Conservation (phyloP, 2,113 vertebrate genomes). For the Perca fluviatilis region DNA sequence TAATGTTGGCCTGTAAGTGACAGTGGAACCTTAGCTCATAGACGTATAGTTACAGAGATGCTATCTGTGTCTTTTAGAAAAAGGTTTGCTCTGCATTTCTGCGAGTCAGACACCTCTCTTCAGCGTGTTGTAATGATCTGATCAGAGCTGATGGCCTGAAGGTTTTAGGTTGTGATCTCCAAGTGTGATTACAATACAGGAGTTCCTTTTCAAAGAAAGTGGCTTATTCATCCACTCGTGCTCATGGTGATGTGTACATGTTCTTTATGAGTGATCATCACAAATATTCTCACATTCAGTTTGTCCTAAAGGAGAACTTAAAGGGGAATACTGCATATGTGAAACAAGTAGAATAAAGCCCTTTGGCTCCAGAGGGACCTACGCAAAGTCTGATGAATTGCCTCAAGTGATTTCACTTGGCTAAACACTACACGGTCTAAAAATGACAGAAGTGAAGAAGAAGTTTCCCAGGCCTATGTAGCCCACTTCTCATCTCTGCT, state of each 20-base stretch:
- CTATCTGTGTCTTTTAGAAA: not conserved
- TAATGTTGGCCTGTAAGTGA: not conserved
- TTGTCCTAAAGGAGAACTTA: not conserved
- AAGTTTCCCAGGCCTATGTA: not conserved
- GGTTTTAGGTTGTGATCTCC: not conserved
- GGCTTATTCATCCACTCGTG: not conserved
- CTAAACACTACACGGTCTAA: not conserved
- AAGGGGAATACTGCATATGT: not conserved
- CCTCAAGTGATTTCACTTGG: slow-evolving; percentile 1
- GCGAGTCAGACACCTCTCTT: not conserved
- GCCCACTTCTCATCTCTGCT: not conserved
- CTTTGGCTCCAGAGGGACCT: not conserved
- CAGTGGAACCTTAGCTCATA: not conserved
- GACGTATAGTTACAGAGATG: not conserved
- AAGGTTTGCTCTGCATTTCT: no score
- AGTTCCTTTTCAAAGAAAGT: not conserved
- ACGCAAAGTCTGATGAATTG: not conserved
- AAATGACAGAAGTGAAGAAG: not conserved
- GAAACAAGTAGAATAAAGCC: not conserved
- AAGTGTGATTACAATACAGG: not conserved
- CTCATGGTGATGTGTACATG: not conserved
- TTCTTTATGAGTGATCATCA: not conserved
- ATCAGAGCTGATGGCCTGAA: not conserved
- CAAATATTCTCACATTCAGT: not conserved
- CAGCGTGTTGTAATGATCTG: not conserved